Base-by-base conservation (phyloP, 2,113 vertebrate genomes). In the Anoplopoma fimbria region DNA sequence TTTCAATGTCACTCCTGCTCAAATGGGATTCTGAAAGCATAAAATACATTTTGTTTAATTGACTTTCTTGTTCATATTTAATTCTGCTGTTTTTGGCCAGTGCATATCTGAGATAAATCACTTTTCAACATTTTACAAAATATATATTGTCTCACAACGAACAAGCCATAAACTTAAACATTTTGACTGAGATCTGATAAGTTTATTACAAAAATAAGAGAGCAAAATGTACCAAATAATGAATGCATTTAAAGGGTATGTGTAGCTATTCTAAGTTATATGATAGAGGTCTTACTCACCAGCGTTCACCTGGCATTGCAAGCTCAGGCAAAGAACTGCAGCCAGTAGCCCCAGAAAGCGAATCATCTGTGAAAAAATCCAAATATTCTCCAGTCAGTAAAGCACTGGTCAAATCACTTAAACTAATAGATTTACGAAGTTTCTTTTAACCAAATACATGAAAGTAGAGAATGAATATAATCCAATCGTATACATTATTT, bases 1-100 rank as follows among this genome's bases (percentile, higher is more conserved):
- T 89, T 84, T 95, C 89, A 34, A 97, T 90, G 27, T 74, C 9
- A 0, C 23, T 9, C 1, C 83, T 93, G 0, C 73, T 88, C 85
- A 96, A 76, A 40, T 31, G 70, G 6, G 79, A 10, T 14, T 78
- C 91, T 87, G 78, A 51, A 69, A 58, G 79, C 65, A 57, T 60
- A 33, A 60, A 57, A 78, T 6, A 47, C 23, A 64, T 40, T 64
- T 36, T 23, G 19, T 23, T 63, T 12, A 3, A 42, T 65, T 65
- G 3, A 25, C 3, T 25, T 65, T 40, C 6, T 42, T 15, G 13
- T 27, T 42, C 13, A 42, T 42, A 40, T 1, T 9, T 17, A 33
- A 6, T 31, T 9, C 23, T 14, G 4, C 5, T 5, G 57, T 36
- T 63, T 36, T 33, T 19, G 29, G 29, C 19, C 6, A 8, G 15